These are phyloP conservation scores for Synergus laeviventris DNA, from an alignment of 2,888 invertebrate species.

Conservation along the genomic window DNA sequence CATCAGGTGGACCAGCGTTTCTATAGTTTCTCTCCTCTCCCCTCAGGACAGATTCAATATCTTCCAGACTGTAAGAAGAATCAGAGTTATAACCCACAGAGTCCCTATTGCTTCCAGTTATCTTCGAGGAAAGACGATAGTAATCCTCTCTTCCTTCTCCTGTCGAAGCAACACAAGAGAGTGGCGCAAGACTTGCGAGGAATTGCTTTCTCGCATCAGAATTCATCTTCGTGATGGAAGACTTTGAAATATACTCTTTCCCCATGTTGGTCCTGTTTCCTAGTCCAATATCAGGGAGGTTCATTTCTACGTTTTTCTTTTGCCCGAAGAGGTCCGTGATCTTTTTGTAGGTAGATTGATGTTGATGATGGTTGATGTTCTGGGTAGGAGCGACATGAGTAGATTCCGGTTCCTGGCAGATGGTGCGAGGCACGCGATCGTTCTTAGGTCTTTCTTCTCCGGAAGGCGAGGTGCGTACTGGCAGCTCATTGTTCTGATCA, in stretches of 20 bases:
- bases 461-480: constrained; percentile 81
- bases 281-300: constrained; percentile 62
- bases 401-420: constrained; percentile 32
- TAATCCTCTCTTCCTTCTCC: constrained; percentile 80
- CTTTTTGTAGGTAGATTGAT: constrained; percentile 81
- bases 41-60: constrained; percentile 80
- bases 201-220: constrained; percentile 86
- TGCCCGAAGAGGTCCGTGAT: constrained; percentile 80
- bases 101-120: constrained; percentile 77
- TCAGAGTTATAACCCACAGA: constrained; percentile 81
- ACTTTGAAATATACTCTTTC: constrained; percentile 68
- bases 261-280: constrained; percentile 55
- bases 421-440: constrained; percentile 37
- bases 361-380: constrained; percentile 46
- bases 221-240: constrained; percentile 74
- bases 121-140: constrained; percentile 77
- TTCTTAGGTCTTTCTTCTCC: constrained; percentile 79
- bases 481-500: constrained; percentile 67
- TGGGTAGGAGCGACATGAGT: neutral
- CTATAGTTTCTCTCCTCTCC: constrained; percentile 75
- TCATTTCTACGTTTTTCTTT: constrained; percentile 76
- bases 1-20: constrained; percentile 82
- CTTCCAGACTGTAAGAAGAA: constrained; percentile 83
- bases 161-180: constrained; percentile 84
- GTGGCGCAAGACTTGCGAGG: constrained; percentile 86